phyloP scores from a whole-genome alignment of 2,113 vertebrate genomes.

The Leptocoma aspasia region DNA sequence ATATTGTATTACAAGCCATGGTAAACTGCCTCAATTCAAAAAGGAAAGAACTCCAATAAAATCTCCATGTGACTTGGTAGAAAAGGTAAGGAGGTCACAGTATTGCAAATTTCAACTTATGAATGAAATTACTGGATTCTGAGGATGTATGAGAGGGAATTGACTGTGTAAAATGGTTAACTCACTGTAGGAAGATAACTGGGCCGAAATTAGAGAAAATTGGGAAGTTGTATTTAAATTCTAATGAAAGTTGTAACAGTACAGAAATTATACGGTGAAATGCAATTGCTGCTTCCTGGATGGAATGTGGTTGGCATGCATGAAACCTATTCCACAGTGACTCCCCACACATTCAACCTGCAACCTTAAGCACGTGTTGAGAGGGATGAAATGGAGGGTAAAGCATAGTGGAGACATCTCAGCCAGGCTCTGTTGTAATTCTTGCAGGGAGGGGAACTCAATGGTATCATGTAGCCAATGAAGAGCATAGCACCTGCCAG shows the following conservation, averaged over 20 bases:
- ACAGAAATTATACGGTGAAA: neutral
- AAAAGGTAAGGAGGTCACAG: neutral
- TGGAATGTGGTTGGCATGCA: neutral
- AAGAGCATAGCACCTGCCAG: neutral
- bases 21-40: neutral
- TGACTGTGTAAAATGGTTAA: neutral
- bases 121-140: neutral
- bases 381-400: neutral
- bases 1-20: neutral
- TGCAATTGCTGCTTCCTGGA: neutral
- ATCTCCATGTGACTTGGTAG: neutral
- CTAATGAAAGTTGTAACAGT: neutral
- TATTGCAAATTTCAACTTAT: neutral
- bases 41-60: neutral
- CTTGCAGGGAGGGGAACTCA: neutral
- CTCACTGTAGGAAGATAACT: neutral
- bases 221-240: neutral
- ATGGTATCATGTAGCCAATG: rapidly evolving
- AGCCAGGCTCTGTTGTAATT: neutral
- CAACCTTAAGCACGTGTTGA: neutral
- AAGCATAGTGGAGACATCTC: neutral
- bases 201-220: neutral
- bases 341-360: neutral
- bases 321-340: neutral
- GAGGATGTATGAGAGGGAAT: neutral